Evolutionary conservation across 2,888 invertebrate species (phyloP).

Genomic region (Cantharis nigra): DNA sequence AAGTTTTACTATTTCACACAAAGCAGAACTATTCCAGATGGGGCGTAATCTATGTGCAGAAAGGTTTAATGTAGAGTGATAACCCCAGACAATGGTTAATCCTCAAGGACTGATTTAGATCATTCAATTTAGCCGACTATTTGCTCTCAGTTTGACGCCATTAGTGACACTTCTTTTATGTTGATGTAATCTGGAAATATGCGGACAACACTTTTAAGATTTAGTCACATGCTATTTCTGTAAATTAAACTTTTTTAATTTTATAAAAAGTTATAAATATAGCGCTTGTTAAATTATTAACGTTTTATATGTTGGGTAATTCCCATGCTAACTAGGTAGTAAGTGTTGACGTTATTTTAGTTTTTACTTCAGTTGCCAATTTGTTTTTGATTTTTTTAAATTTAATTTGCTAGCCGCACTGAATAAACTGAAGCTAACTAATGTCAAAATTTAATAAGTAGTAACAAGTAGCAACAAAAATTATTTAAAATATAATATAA

Average conservation of each 20-base stretch:
- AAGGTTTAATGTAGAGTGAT: conserved; percentile 45
- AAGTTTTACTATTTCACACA: conserved; percentile 19
- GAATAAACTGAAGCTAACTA: too few species aligned
- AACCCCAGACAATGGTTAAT: conserved; percentile 45
- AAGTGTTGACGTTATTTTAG: not conserved
- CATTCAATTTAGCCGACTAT: conserved; percentile 45
- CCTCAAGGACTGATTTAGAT: conserved; percentile 46
- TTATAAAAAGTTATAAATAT: not conserved
- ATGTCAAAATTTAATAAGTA: too few species aligned
- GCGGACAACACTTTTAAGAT: not conserved
- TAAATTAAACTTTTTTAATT: not conserved
- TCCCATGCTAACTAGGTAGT: not conserved
- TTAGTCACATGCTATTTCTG: not conserved
- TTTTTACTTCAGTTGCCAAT: not conserved
- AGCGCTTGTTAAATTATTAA: not conserved
- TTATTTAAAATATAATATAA: too few species aligned
- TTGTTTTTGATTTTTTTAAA: too few species aligned
- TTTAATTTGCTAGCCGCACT: too few species aligned
- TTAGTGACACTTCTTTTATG: conserved; percentile 46
- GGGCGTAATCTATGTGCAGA: conserved; percentile 39
- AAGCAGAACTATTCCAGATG: conserved; percentile 20
- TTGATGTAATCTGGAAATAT: conserved; percentile 5
- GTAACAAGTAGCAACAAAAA: too few species aligned
- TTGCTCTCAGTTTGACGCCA: conserved; percentile 50
- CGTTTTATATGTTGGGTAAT: not conserved